Conservation (phyloP, 2,888 invertebrate genomes). For the Lordiphosa fenestrarum region DNA sequence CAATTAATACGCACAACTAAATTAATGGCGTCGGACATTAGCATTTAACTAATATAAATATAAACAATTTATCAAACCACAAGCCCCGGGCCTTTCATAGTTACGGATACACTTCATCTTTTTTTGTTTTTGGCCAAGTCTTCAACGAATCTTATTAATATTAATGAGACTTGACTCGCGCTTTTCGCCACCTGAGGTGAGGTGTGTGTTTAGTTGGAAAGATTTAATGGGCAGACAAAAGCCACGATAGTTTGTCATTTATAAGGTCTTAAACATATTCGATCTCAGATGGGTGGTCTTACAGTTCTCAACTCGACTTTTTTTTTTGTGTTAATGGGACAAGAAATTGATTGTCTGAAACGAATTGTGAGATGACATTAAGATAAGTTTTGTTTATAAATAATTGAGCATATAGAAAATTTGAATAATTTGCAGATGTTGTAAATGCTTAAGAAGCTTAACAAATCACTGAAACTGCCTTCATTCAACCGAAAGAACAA, state of each 20-base stretch:
- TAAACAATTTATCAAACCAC: slow-evolving; percentile 50
- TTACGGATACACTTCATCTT: too few species aligned
- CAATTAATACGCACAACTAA: slow-evolving; percentile 61
- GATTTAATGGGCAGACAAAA: slow-evolving; percentile 26
- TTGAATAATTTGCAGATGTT: slow-evolving; percentile 19
- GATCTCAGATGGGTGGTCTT: slow-evolving; percentile 46
- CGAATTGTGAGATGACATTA: slow-evolving; percentile 13
- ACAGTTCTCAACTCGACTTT: slow-evolving; percentile 4
- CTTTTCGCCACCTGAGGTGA: slow-evolving; percentile 55
- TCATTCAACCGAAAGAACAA: too few species aligned
- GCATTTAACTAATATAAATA: slow-evolving; percentile 40
- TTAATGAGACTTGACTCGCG: slow-evolving; percentile 54
- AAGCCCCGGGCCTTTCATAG: background rate
- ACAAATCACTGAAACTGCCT: too few species aligned
- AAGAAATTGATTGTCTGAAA: slow-evolving; percentile 15
- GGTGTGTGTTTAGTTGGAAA: slow-evolving; percentile 28
- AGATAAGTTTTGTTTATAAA: slow-evolving; percentile 4
- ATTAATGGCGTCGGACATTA: slow-evolving; percentile 66
- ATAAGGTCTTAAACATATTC: slow-evolving; percentile 32
- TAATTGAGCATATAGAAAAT: slow-evolving; percentile 21
- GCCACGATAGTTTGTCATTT: slow-evolving; percentile 43
- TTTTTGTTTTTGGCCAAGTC: too few species aligned
- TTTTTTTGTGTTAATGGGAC: slow-evolving; percentile 1
- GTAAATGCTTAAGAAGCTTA: too few species aligned
- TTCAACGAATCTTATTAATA: slow-evolving; percentile 51